Conservation (phyloP, 2,888 invertebrate species). For the Cheilosia scutellata region DNA sequence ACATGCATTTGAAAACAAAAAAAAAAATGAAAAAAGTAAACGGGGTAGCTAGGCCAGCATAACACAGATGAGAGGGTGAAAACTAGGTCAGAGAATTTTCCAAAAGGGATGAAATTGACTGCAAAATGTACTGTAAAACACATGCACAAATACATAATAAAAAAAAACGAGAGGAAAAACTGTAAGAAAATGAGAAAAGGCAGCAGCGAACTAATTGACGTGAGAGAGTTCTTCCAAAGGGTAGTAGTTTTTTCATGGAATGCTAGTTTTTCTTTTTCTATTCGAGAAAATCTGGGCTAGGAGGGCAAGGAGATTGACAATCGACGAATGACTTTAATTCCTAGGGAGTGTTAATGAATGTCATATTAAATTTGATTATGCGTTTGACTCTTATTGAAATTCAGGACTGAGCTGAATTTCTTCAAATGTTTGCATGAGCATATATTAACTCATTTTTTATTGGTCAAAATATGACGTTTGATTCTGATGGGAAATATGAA, state of each 20-base stretch:
- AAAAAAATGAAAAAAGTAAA: constrained; percentile 24
- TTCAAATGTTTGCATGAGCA: neutral
- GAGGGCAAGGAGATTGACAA: constrained; percentile 63
- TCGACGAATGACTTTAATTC: constrained; percentile 60
- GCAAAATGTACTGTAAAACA: constrained; percentile 67
- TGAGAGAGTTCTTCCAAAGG: constrained; percentile 69
- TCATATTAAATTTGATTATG: constrained; percentile 35
- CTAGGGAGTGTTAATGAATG: constrained; percentile 54
- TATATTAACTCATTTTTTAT: neutral
- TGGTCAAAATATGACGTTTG: too few species aligned
- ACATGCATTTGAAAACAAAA: constrained; percentile 59
- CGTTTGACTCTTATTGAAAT: neutral
- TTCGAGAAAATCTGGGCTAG: constrained; percentile 65
- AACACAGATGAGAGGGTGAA: constrained; percentile 73
- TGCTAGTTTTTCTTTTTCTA: constrained; percentile 10
- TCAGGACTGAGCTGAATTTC: neutral
- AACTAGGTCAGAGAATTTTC: constrained; percentile 74
- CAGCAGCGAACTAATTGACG: constrained; percentile 74
- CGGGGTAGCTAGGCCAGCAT: constrained; percentile 73
- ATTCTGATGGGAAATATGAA: too few species aligned
- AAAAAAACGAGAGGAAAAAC: constrained; percentile 47
- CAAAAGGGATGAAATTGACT: constrained; percentile 76
- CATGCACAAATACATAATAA: constrained; percentile 56
- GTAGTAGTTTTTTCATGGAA: constrained; percentile 55
- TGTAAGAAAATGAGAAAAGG: constrained; percentile 55